phyloP scores from a whole-genome alignment of 2,113 vertebrate genomes.

The Pelusios castaneus region DNA sequence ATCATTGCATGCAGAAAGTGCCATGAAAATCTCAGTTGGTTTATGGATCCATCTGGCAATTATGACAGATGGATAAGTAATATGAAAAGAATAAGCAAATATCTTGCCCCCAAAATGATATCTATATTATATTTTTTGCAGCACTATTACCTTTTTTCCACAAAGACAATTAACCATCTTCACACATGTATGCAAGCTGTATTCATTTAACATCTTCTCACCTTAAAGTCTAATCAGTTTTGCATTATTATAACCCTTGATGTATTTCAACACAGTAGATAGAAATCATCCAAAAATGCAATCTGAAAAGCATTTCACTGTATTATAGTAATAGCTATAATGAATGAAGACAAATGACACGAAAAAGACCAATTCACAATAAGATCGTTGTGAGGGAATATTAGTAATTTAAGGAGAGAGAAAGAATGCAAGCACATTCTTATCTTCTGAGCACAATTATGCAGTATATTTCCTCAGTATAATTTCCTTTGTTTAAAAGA shows the following conservation, averaged over 20 bases:
- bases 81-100: constrained; percentile 5
- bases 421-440: constrained; percentile 16
- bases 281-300: constrained; percentile 37
- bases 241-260: constrained; percentile 1
- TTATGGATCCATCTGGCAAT: constrained; percentile 49
- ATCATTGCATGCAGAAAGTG: background rate
- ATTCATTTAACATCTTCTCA: constrained; percentile 24
- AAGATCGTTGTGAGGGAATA: constrained; percentile 21
- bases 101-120: background rate
- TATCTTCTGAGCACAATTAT: constrained; percentile 20
- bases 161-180: background rate
- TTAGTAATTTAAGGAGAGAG: constrained; percentile 30
- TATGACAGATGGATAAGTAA: constrained; percentile 27
- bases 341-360: constrained; percentile 51
- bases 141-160: background rate
- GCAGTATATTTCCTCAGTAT: constrained; percentile 16
- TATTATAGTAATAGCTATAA: constrained; percentile 41
- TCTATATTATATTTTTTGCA: background rate
- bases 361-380: constrained; percentile 30
- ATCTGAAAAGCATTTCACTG: background rate
- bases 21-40: background rate
- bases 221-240: constrained; percentile 34
- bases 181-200: background rate
- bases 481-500: constrained; percentile 28
- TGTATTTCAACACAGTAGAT: constrained; percentile 14